phyloP scores from a whole-genome alignment of 2,113 vertebrate species.

The Plectropomus leopardus region DNA sequence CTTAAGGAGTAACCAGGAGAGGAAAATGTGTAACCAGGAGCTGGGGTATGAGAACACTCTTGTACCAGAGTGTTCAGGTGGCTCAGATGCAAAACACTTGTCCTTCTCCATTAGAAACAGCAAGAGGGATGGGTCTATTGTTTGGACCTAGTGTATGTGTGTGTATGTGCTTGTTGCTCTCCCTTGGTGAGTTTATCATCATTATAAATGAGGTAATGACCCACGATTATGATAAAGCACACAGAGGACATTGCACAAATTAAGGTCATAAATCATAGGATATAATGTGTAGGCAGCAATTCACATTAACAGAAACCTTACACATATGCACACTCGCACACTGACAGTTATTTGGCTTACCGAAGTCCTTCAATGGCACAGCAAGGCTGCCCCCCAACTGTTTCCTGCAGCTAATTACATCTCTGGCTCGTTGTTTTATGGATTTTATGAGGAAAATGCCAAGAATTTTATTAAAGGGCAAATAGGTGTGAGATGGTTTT shows the following conservation, averaged over 20 bases:
- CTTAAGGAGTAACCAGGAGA: no score
- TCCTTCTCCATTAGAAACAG: neutral
- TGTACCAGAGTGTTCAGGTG: constrained; percentile 11
- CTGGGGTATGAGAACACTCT: neutral
- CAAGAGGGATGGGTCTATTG: neutral
- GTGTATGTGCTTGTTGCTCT: constrained; percentile 9
- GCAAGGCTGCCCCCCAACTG: neutral
- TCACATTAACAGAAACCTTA: neutral
- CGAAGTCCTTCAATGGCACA: neutral
- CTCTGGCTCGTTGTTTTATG: neutral
- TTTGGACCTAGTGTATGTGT: neutral
- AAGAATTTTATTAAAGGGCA: neutral
- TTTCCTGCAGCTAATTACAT: neutral
- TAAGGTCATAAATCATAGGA: neutral
- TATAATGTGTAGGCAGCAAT: neutral
- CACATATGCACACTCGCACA: neutral
- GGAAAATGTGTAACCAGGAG: neutral
- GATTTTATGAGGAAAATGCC: neutral
- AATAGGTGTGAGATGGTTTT: neutral
- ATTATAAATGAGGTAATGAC: constrained; percentile 35
- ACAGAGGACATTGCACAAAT: constrained; percentile 2
- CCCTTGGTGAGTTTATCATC: neutral
- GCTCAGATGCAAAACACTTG: constrained; percentile 30
- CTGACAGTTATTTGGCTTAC: neutral
- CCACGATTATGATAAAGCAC: constrained; percentile 25